These are phyloP conservation scores for Bombyx mori DNA, from an alignment of 1,140 invertebrate species.

Conservation along the genomic window ASM3026992v2 NC_085124.1:6952501-6953000, in stretches of 20 bases:
- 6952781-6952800: conserved; percentile 61
- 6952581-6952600: conserved; percentile 30
- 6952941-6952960: background rate
- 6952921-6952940: conserved; percentile 4
- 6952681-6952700: conserved; percentile 64
- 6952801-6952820: conserved; percentile 58
- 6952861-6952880: conserved; percentile 66
- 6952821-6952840: conserved; percentile 60
- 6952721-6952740: conserved; percentile 65
- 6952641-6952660: conserved; percentile 67
- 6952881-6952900: conserved; percentile 27
- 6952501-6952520: no score
- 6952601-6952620: conserved; percentile 60
- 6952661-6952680: conserved; percentile 60
- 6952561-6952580: conserved; percentile 61
- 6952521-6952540: no score
- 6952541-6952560: no score
- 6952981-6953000: no score
- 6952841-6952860: conserved; percentile 65
- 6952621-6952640: conserved; percentile 29
- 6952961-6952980: background rate
- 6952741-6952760: conserved; percentile 69
- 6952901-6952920: background rate
- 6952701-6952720: conserved; percentile 68
- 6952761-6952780: conserved; percentile 70